These are phyloP conservation scores for Echinometra lucunter DNA, from an alignment of 53 echinoderm and acorn worm genomes.

Conservation along the genomic window DNA sequence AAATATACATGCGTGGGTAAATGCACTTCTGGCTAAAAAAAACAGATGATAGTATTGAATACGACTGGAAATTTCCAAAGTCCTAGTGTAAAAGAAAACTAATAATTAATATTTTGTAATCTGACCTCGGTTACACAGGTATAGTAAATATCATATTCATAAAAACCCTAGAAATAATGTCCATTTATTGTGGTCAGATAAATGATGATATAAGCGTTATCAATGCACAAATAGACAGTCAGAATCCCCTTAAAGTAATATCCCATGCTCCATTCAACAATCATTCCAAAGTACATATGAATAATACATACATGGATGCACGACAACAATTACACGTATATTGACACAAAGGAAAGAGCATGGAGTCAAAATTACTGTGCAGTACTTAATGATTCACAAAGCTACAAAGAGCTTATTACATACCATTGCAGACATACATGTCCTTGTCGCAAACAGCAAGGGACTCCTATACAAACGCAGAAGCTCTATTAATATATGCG, in stretches of 20 bases:
- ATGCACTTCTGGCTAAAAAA: too few species aligned
- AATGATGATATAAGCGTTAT: background rate
- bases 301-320: background rate
- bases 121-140: background rate
- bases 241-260: background rate
- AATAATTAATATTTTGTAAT: background rate
- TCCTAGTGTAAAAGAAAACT: too few species aligned
- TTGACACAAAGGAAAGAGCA: background rate
- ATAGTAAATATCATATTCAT: background rate
- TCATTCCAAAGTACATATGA: background rate
- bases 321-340: background rate
- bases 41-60: too few species aligned
- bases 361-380: background rate
- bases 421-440: conserved; percentile 27
- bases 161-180: background rate
- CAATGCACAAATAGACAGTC: background rate
- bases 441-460: background rate
- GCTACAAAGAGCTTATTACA: conserved; percentile 20
- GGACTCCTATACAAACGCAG: background rate
- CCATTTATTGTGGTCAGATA: background rate
- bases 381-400: conserved; percentile 16
- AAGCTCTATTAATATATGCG: conserved; percentile 37
- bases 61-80: background rate
- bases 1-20: too few species aligned
- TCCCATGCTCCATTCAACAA: background rate